Base-by-base conservation (phyloP, 2,113 vertebrate genomes). In the Rostratula benghalensis region DNA sequence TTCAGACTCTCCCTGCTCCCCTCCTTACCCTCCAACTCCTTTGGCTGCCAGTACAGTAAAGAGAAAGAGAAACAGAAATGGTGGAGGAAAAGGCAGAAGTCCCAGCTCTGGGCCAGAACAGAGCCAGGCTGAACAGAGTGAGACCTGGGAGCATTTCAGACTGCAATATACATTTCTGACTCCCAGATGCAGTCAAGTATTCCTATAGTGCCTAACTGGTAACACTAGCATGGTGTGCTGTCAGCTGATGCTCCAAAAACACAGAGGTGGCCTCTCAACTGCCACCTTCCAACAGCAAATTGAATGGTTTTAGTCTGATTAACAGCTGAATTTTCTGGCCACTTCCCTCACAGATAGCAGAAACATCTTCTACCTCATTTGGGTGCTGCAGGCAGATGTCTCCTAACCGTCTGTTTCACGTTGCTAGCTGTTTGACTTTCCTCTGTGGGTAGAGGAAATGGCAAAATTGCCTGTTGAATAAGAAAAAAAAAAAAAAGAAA, bases 361-460 rank as follows among this genome's bases (percentile, higher is more conserved):
- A 88, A 94, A 56, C 3, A 16, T 45, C 18, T 63, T 56, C 59
- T 71, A 41, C 35, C 50, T 61, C 1, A 1, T 69, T 63, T 1
- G 4, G 21, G 46, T 80, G 77, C 46, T 83, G 51, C 51, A 57
- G 77, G 45, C 77, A 85, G 70, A 65, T 91, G 67, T 73, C 15
- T 64, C 22, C 53, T 45, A 63, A 9, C 50, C 35, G 60, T 54
- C 43, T 54, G 80, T 78, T 88, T 39, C 21, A 24, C 1, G 0
- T 63, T 90, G 59, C 39, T 85, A 35, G 19, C 31, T 54, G 22
- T 85, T 84, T 69, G 65, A n/a, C 25, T 89, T 94, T 85, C 71
- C 85, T 17, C 35, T 51, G 57, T 56, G 56, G 65, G 65, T 45
- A 79, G 65, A 83, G 25, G 35, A 89, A 94, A 83, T 18, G 16